Evolutionary conservation across 2,888 invertebrate species (phyloP).

Genomic region (Fragum whitleyi): DNA sequence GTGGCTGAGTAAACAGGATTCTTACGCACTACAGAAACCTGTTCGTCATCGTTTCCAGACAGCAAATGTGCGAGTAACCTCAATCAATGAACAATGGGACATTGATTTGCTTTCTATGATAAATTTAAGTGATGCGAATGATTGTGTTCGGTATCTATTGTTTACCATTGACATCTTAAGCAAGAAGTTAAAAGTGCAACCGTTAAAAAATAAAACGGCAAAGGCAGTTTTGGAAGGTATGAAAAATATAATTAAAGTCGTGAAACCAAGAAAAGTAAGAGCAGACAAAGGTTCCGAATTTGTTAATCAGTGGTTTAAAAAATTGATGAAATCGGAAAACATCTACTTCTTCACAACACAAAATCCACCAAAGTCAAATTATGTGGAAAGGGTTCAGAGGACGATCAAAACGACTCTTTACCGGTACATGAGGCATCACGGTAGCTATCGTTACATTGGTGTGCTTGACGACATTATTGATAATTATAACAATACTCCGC

Average conservation of each 20-base stretch:
- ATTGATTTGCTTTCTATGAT: conserved; percentile 44
- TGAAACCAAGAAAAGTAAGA: conserved; percentile 32
- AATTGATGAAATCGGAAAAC: conserved; percentile 28
- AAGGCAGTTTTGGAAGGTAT: conserved; percentile 34
- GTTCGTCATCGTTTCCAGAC: conserved; percentile 40
- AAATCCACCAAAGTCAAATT: conserved; percentile 37
- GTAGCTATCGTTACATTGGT: conserved; percentile 25
- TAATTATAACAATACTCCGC: conserved; percentile 33
- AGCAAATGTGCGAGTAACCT: conserved; percentile 49
- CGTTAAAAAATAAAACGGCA: conserved; percentile 43
- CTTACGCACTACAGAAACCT: conserved; percentile 49
- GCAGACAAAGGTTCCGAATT: conserved; percentile 36
- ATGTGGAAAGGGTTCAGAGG: conserved; percentile 30
- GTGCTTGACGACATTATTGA: background rate
- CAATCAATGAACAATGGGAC: conserved; percentile 47
- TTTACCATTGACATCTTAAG: conserved; percentile 48
- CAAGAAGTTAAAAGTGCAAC: conserved; percentile 47
- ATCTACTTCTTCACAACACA: conserved; percentile 35
- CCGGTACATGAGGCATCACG: conserved; percentile 17
- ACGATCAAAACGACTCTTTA: conserved; percentile 23
- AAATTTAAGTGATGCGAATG: conserved; percentile 40
- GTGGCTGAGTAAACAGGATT: conserved; percentile 52
- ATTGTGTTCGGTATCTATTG: conserved; percentile 49
- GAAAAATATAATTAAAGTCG: conserved; percentile 31
- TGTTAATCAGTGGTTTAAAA: conserved; percentile 34